Evolutionary conservation across 2,797 vertebrate species (phyloP), one percentile per base, ranked within the genome.

Genomic region (Anguilla megastoma): DNA sequence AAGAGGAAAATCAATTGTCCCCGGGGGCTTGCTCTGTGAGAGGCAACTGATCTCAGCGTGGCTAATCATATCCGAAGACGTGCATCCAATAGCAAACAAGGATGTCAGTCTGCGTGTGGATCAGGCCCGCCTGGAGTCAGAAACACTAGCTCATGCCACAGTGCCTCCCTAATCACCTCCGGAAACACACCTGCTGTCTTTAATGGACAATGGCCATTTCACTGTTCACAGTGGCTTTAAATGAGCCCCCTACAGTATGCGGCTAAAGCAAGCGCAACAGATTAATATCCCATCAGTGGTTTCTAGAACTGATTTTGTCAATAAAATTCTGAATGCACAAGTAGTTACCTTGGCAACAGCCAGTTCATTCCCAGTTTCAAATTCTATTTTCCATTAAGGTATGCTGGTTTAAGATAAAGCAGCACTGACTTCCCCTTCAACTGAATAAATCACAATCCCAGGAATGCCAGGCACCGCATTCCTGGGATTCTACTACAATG

Each of bases 321-420:
- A 80, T 33, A 16, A 2, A 83, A 66, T 48, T 83, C 58, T 66
- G 45, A 45, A 63, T 33, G 36, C 56, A 66, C 84, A 80, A 60
- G 10, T 41, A 24, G 84, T 63, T 56, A 10, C 82, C 71, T 9
- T 76, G 63, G 71, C 69, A 6, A 86, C 69, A 71, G 50, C 69
- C 21, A 63, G 21, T 85, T 63, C 36, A 45, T 63, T 48, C 84
- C 24, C 54, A 85, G 63, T 88, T 66, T 41, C 56, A 56, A 48
- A 33, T 12, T 33, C 27, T 69, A 30, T 71, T 84, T 54, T 60
- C 80, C 54, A 83, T 87, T 84, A 66, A 24, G 33, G 30, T 33
- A 80, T 71, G 27, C 48, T 82, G 33, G 58, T 83, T 66, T 83
- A 45, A 83, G 79, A 83, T 80, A 16, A 60, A 63, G 86, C n/a